These are phyloP conservation scores for Andinoacara biseriatus DNA, from an alignment of 2,113 vertebrate genomes.

Conservation along the genomic window DNA sequence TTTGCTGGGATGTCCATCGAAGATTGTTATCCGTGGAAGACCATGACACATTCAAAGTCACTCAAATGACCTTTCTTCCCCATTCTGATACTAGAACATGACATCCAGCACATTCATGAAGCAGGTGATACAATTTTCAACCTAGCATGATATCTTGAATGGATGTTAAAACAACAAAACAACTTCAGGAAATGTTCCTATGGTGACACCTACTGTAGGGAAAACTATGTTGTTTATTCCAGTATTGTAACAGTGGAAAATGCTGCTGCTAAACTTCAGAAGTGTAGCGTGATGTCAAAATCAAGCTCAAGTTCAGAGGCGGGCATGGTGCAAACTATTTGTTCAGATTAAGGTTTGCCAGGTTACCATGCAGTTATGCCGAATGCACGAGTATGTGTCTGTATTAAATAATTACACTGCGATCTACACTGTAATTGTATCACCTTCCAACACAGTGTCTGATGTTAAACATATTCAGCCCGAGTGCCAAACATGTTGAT, in stretches of 20 bases:
- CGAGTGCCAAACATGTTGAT: neutral
- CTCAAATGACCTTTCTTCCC: neutral
- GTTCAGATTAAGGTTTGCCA: neutral
- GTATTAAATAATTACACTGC: neutral
- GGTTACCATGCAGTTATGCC: neutral
- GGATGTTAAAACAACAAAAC: neutral
- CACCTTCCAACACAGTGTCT: neutral
- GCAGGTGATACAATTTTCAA: neutral
- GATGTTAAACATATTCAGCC: neutral
- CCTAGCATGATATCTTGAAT: neutral
- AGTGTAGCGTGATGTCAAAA: neutral
- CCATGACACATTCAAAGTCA: neutral
- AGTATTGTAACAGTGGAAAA: neutral
- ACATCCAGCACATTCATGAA: neutral
- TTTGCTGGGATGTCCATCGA: neutral
- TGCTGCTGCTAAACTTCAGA: too few relatives aligned
- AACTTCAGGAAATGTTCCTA: neutral
- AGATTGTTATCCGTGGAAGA: neutral
- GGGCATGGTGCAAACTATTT: neutral
- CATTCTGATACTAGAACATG: too few relatives aligned
- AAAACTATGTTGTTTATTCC: neutral
- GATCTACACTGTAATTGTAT: neutral
- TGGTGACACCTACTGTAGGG: neutral
- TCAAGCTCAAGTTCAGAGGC: neutral
- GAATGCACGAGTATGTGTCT: neutral